phyloP scores from a whole-genome alignment of 2,888 invertebrate genomes.

The Erpobdella octoculata region DNA sequence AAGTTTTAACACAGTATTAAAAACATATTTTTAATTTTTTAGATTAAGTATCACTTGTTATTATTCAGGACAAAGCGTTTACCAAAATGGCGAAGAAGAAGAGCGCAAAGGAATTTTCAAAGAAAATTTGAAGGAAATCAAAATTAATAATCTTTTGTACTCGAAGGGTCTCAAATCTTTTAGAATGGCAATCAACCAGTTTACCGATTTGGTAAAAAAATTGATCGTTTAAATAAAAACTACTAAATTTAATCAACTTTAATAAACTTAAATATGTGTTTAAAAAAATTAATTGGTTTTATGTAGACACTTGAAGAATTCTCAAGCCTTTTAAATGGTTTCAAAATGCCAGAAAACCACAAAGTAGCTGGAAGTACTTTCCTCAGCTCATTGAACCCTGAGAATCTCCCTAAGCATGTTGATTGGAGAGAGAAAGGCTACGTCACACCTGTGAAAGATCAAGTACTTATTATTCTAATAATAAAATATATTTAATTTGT shows the following conservation, averaged over 20 bases:
- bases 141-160: slow-evolving; percentile 19
- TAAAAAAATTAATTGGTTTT: not conserved
- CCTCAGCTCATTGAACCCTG: slow-evolving; percentile 30
- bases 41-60: not conserved
- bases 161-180: slow-evolving; percentile 16
- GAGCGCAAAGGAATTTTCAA: slow-evolving; percentile 15
- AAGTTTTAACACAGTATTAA: no score
- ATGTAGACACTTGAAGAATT: slow-evolving; percentile 32
- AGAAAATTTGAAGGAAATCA: slow-evolving; percentile 11
- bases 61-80: not conserved
- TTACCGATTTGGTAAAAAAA: slow-evolving; percentile 26
- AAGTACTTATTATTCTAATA: slow-evolving; percentile 14
- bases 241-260: not conserved
- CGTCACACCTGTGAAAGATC: no score
- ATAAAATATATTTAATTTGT: not conserved
- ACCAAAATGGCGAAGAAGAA: not conserved
- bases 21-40: not conserved
- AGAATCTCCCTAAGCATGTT: no score
- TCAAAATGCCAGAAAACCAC: not conserved
- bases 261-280: no score
- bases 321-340: slow-evolving; percentile 11
- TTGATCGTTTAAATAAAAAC: not conserved
- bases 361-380: slow-evolving; percentile 16
- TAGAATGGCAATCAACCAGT: slow-evolving; percentile 17
- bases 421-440: no score